Evolutionary conservation across 1,140 invertebrate genomes (phyloP), one percentile per base, ranked within the genome.

Genomic region (Aphis craccivora): DNA sequence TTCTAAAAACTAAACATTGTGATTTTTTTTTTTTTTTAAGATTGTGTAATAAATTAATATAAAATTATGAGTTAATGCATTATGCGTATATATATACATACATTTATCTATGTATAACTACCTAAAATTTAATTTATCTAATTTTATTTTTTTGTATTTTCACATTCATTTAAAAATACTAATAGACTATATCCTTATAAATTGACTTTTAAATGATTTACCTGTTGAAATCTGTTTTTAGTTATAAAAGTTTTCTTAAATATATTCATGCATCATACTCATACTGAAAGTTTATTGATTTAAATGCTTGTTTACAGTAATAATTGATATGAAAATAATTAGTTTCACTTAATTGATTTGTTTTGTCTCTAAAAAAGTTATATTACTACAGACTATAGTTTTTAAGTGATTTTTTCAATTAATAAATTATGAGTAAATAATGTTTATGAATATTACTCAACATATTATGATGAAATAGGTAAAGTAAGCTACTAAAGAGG

Each of bases 1-100:
- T 95, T 95, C 83, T 95, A 95, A 94, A n/a, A 55, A 30, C 48
- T 18, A 76, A 76, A 35, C 11, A 40, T 91, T 76, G 23, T 83
- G 20, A 37, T 30, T 93, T 93, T 88, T 87, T 87, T 87, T 48
- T 48, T 18, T 51, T 51, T 51, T 45, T 45, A 11, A 76, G 8
- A 83, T 35, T 83, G 9, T 55, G 1, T 22, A 60, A 90, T 88
- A 23, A 51, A 51, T 45, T 48, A 48, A 48, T 48, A 48, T 48
- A 18, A 43, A 45, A 84, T 76, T n/a, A 22, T 84, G 37, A 40
- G 9, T 84, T 84, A 37, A 43, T 84, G 35, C 37, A 84, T 43
- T 25, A 23, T 84, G 22, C 43, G 37, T 45, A 14, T 51, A 51
- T 51, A 51, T 51, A 51, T 51, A 51, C 48, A 51, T 51, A 51